phyloP scores from a whole-genome alignment of 2,797 vertebrate genomes.

The Triplophysa yarkandensis region DNA sequence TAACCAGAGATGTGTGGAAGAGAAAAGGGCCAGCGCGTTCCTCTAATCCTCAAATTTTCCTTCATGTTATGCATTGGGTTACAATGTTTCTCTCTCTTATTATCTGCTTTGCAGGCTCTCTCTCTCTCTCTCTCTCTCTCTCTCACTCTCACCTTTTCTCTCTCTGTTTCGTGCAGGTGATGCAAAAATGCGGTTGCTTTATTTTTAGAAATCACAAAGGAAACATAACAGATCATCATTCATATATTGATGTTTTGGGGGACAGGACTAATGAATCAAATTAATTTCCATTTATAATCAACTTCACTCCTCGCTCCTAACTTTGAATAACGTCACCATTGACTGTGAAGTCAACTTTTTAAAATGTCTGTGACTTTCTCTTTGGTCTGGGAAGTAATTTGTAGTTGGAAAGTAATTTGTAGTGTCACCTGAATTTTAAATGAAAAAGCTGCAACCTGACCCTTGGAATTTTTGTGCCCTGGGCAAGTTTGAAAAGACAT shows the following conservation, averaged over 20 bases:
- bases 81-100: not conserved
- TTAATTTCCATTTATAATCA: not conserved
- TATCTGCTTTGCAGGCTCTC: not conserved
- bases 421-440: slow-evolving; percentile 62
- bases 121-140: not conserved
- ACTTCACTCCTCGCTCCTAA: not conserved
- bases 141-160: not conserved
- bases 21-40: slow-evolving; percentile 42
- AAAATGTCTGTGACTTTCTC: slow-evolving; percentile 57
- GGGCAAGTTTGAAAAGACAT: slow-evolving; percentile 63
- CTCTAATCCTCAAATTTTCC: slow-evolving; percentile 28
- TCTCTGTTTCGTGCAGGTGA: not conserved
- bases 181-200: not conserved
- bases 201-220: not conserved
- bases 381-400: slow-evolving; percentile 52
- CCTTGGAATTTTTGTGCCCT: slow-evolving; percentile 70
- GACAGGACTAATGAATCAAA: not conserved
- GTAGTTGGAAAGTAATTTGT: slow-evolving; percentile 46
- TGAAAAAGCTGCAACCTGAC: slow-evolving; percentile 73
- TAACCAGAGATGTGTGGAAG: slow-evolving; percentile 44
- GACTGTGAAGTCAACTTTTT: not conserved
- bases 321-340: slow-evolving; percentile 4
- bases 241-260: not conserved
- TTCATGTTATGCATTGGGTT: slow-evolving; percentile 16
- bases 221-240: not conserved